phyloP scores from a whole-genome alignment of 2,888 invertebrate genomes.

The Cheilosia soror region DNA sequence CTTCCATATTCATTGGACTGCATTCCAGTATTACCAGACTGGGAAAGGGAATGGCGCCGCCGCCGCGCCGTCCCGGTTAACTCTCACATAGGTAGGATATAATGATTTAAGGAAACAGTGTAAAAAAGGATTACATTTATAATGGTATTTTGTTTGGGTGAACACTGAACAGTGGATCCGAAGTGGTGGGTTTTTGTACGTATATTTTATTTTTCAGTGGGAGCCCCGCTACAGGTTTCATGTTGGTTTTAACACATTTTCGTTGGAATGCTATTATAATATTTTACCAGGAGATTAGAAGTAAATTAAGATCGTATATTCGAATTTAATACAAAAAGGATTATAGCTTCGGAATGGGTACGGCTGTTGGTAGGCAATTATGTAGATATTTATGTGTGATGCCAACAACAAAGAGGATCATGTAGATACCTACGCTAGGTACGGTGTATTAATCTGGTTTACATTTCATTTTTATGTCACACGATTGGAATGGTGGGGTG shows the following conservation, averaged over 20 bases:
- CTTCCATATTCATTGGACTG: slow-evolving; percentile 59
- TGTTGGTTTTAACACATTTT: slow-evolving; percentile 24
- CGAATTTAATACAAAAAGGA: slow-evolving; percentile 58
- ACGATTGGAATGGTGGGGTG: not conserved
- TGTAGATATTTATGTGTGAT: slow-evolving; percentile 14
- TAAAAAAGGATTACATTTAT: slow-evolving; percentile 62
- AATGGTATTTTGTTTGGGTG: slow-evolving; percentile 62
- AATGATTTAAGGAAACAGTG: slow-evolving; percentile 59
- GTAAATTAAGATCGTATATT: slow-evolving; percentile 66
- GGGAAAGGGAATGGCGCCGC: not conserved
- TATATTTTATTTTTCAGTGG: slow-evolving; percentile 25
- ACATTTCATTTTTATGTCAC: not conserved
- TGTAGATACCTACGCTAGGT: not conserved
- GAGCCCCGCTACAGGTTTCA: slow-evolving; percentile 7
- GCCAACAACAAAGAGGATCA: not conserved
- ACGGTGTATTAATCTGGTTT: not conserved
- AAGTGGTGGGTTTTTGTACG: slow-evolving; percentile 14
- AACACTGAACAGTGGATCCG: slow-evolving; percentile 41
- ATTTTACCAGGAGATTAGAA: slow-evolving; percentile 64
- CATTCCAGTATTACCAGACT: slow-evolving; percentile 28
- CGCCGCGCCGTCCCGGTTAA: not conserved
- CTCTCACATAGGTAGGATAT: slow-evolving; percentile 50
- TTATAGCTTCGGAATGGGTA: slow-evolving; percentile 28
- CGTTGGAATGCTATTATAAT: slow-evolving; percentile 61
- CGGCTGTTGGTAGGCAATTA: slow-evolving; percentile 19